A percentile compares a stretch with the other conserved stretches of the same genome.
Evolutionary conservation across 2,113 vertebrate genomes (phyloP).

Genomic region (Corydoras sp.): DNA sequence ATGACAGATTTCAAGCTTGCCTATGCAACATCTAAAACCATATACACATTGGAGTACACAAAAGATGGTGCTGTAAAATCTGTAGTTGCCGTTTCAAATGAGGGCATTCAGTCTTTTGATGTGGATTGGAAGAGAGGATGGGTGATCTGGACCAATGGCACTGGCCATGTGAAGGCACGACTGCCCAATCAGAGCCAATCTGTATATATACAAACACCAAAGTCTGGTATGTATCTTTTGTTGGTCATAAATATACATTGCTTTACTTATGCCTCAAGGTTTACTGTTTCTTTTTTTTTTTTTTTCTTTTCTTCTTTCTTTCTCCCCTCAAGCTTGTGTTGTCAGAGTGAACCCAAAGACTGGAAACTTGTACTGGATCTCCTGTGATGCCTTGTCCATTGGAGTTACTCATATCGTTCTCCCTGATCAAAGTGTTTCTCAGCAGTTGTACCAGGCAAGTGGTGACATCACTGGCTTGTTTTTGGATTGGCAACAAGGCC

Average conservation of each 20-base stretch:
- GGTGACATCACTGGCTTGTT: slow-evolving; percentile 63
- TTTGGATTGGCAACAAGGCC: slow-evolving; percentile 71
- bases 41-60: slow-evolving; percentile 69
- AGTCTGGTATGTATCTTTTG: slow-evolving; percentile 61
- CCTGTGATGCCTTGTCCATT: slow-evolving; percentile 70
- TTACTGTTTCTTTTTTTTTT: background rate
- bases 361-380: slow-evolving; percentile 75
- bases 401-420: slow-evolving; percentile 54
- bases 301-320: background rate
- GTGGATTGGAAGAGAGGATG: slow-evolving; percentile 74
- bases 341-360: slow-evolving; percentile 70
- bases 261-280: background rate
- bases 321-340: slow-evolving; percentile 64
- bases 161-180: slow-evolving; percentile 64
- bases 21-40: slow-evolving; percentile 60
- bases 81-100: slow-evolving; percentile 57
- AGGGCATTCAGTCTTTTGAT: slow-evolving; percentile 71
- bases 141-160: slow-evolving; percentile 74
- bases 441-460: slow-evolving; percentile 62
- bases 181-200: slow-evolving; percentile 51
- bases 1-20: slow-evolving; percentile 69
- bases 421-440: slow-evolving; percentile 15
- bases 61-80: slow-evolving; percentile 42
- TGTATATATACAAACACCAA: slow-evolving; percentile 58
- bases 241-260: background rate